phyloP scores from a whole-genome alignment of 64 coral and sea anemone species.

The Actinia equina region DNA sequence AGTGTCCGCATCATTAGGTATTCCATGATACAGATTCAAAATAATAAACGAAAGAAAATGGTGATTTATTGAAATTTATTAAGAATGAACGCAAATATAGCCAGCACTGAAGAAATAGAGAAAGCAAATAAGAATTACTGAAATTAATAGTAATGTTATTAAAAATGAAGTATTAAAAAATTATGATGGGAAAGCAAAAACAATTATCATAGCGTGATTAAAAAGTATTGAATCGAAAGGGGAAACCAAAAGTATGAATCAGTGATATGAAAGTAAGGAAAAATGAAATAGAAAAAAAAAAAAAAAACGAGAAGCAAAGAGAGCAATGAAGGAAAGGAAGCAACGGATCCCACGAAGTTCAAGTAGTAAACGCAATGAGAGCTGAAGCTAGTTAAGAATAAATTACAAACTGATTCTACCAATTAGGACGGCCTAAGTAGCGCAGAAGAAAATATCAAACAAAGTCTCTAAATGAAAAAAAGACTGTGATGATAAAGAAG shows the following conservation, averaged over 20 bases:
- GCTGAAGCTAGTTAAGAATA: background rate
- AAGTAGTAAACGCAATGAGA: background rate
- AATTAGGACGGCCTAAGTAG: background rate
- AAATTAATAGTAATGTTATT: too few relatives aligned
- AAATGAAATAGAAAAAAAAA: background rate
- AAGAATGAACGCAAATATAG: too few relatives aligned
- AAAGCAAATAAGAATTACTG: too few relatives aligned
- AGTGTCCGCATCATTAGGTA: background rate
- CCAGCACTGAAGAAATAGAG: too few relatives aligned
- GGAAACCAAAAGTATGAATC: too few relatives aligned
- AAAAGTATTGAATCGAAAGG: too few relatives aligned
- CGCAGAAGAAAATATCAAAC: background rate
- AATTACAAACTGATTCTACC: background rate
- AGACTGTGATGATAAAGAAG: background rate
- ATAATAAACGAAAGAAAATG: too few relatives aligned
- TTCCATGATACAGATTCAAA: too few relatives aligned
- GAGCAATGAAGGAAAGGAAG: background rate
- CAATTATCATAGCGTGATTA: too few relatives aligned
- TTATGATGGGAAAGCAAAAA: too few relatives aligned
- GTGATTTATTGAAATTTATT: too few relatives aligned
- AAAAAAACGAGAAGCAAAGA: background rate
- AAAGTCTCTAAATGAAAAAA: background rate
- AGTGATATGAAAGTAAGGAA: background rate
- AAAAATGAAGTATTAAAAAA: too few relatives aligned
- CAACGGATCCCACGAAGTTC: background rate